These are phyloP conservation scores for Schizopygopsis pylzovi DNA, from an alignment of 2,797 vertebrate species.

Conservation along the genomic window DNA sequence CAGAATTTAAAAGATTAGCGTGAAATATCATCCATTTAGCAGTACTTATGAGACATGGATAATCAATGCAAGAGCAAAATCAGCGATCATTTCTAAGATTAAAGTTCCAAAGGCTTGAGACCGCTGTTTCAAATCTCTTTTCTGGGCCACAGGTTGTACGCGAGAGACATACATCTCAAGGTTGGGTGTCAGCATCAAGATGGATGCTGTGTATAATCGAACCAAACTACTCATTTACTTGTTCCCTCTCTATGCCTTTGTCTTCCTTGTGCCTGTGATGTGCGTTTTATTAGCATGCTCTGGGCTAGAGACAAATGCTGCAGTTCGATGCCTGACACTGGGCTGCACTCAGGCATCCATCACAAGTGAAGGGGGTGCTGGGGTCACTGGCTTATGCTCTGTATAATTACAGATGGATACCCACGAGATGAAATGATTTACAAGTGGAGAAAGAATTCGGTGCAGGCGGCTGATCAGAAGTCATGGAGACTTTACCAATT, in stretches of 20 bases:
- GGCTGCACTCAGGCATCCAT: conserved; percentile 64
- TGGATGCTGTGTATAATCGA: conserved; percentile 65
- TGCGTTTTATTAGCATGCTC: conserved; percentile 72
- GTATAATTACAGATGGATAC: conserved; percentile 89
- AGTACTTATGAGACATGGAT: conserved; percentile 54
- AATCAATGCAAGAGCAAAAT: conserved; percentile 54
- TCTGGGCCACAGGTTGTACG: conserved; percentile 8
- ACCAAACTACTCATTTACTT: conserved; percentile 69
- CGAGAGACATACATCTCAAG: conserved; percentile 60
- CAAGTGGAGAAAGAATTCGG: conserved; percentile 95
- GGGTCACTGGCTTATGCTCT: conserved; percentile 63
- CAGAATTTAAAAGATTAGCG: background rate
- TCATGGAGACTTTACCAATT: conserved; percentile 98
- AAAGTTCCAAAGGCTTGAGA: background rate
- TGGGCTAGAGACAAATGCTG: conserved; percentile 66
- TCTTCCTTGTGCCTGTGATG: conserved; percentile 63
- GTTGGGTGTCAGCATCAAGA: conserved; percentile 66
- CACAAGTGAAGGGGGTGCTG: conserved; percentile 63
- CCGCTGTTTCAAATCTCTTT: conserved; percentile 7
- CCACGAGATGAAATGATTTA: conserved; percentile 96
- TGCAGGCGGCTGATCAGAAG: conserved; percentile 92
- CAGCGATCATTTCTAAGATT: conserved; percentile 22
- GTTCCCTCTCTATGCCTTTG: conserved; percentile 62
- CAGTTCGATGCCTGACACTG: conserved; percentile 61
- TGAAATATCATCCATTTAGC: background rate